phyloP scores from a whole-genome alignment of 2,113 vertebrate genomes.

The Burhinus bistriatus region DNA sequence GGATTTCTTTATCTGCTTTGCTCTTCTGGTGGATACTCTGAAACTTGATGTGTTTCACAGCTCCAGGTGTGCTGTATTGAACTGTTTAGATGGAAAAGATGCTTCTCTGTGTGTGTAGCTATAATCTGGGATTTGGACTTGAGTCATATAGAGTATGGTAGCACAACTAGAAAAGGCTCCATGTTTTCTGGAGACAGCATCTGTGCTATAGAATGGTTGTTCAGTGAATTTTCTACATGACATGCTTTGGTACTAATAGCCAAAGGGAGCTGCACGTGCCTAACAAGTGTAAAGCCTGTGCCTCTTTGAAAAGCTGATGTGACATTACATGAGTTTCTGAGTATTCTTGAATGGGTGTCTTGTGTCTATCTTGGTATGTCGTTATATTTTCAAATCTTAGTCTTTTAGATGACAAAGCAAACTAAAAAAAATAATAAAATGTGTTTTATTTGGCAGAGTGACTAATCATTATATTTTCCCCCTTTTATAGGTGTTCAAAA shows the following conservation, averaged over 20 bases:
- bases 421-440: not conserved
- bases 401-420: not conserved
- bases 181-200: not conserved
- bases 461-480: not conserved
- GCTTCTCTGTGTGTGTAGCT: not conserved
- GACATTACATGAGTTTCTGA: not conserved
- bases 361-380: not conserved
- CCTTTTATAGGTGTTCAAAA: not conserved
- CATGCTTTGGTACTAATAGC: not conserved
- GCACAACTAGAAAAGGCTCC: not conserved
- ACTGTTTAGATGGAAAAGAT: not conserved
- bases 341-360: not conserved
- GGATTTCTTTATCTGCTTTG: not conserved
- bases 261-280: not conserved
- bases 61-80: not conserved
- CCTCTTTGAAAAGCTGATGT: not conserved
- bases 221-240: not conserved
- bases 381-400: not conserved
- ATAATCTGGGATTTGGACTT: not conserved
- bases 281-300: not conserved
- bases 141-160: accelerated
- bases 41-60: not conserved
- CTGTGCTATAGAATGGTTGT: not conserved
- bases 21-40: not conserved
- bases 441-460: not conserved